phyloP scores from a whole-genome alignment of 1,140 invertebrate species.

The Caerostris extrusa region DNA sequence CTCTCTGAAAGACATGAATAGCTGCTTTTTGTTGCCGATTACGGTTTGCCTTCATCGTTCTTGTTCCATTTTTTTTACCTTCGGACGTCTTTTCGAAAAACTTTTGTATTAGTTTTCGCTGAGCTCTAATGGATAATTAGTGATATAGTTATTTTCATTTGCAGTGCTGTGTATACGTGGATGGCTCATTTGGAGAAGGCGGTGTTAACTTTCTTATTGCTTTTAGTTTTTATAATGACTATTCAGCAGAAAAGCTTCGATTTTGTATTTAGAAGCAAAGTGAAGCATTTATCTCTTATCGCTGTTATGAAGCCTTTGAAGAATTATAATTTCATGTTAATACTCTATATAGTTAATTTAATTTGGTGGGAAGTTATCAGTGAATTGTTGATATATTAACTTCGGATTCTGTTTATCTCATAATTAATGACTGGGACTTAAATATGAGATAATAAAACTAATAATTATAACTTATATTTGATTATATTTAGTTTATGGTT shows the following conservation, averaged over 20 bases:
- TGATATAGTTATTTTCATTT: constrained; percentile 45
- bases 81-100: neutral
- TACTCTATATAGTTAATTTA: too few relatives aligned
- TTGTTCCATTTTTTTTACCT: constrained; percentile 5
- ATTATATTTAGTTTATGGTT: too few relatives aligned
- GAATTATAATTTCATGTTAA: neutral
- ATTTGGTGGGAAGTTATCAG: neutral
- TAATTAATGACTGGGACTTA: too few relatives aligned
- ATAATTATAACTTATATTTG: too few relatives aligned
- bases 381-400: neutral
- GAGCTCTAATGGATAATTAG: constrained; percentile 45
- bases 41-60: constrained; percentile 51
- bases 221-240: neutral
- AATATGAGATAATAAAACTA: too few relatives aligned
- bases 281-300: neutral
- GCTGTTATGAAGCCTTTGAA: neutral
- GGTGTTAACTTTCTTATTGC: constrained; percentile 19
- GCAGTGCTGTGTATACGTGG: constrained; percentile 4
- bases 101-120: constrained; percentile 49
- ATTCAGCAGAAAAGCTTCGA: neutral
- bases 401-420: neutral
- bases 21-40: constrained; percentile 25
- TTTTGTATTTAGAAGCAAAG: neutral
- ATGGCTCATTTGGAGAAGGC: constrained; percentile 18
- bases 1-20: constrained; percentile 16